Evolutionary conservation across 1,140 invertebrate species (phyloP), one percentile per base, ranked within the genome.

Genomic region (Oedothorax gibbosus): DNA sequence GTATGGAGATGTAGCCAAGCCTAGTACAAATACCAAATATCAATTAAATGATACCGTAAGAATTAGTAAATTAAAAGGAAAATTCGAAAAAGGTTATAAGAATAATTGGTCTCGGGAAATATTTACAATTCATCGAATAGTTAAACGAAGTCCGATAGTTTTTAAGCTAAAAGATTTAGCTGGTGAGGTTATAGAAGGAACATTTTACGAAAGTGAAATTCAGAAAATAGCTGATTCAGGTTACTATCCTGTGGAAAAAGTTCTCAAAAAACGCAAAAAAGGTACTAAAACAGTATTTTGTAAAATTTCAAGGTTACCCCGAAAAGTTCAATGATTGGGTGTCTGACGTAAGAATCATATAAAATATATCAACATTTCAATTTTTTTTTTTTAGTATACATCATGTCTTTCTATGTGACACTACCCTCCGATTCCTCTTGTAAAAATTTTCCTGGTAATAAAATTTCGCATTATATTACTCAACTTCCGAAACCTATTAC

Each of bases 301-400:
- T 73, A 53, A 73, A 73, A 73, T 50, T 76, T 62, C 57, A 51
- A 15, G 75, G 75, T 7, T 77, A 77, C 53, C 35, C 56, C 2
- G 75, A 77, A 18, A 51, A 50, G 15, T 77, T 77, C 53, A 77
- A 77, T 18, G 18, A 35, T 11, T 64, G 60, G 35, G 57, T 77
- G 0, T 18, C 9, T 8, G 60, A 65, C 20, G 35, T 64, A 1
- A 77, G 65, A 77, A 21, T 77, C 15, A 6, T 64, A 77, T 77
- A 51, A 51, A 65, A 50, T 18, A 0, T 15, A n/a, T 7, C 3
- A 11, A 0, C 50, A 4, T 7, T 15, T 50, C 18, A 7, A 2
- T 49, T 7, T 8, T 2, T n/a, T n/a, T 10, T 3, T 18, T 64
- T 51, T 5, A 18, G 9, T n/a, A n/a, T n/a, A n/a, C 0, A 72